Evolutionary conservation across 2,888 invertebrate species (phyloP), one percentile per base, ranked within the genome.

Genomic region (Allolobophora icterica): DNA sequence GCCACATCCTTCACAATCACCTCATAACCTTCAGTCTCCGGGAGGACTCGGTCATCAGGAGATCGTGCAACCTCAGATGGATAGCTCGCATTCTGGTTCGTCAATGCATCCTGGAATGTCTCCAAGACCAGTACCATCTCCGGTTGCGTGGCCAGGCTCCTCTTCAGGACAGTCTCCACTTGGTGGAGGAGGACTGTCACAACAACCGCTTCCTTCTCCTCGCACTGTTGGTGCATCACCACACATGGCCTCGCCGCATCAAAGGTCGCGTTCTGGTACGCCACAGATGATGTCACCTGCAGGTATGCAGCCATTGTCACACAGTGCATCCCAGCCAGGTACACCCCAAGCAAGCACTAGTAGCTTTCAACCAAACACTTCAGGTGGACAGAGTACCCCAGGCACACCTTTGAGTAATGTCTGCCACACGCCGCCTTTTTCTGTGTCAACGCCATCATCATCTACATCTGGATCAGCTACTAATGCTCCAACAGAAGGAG

Each of bases 1-100:
- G 19, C 93, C 94, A 19, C 93, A 93, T 89, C 94, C 94, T 40
- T 93, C 92, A 24, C 93, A 93, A 90, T 93, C 93, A 6, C 92
- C 92, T 89, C 91, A 92, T 33, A 92, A 92, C 38, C 92, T 92
- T 92, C 91, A 90, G 92, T 91, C 92, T 33, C 45, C 89, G 2
- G 42, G 34, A 21, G 87, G 87, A 87, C 87, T 35, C 0, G 35
- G 87, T 24, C 87, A 87, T 87, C 87, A 87, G n/a, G 87, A 87
- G 24, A 17, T 87, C 38, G 11, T 71, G 71, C 71, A 30, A 11
- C 24, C 87, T 87, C 87, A 34, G 6, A 87, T 24, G 17, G 87
- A 87, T 21, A 33, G 35, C 34, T 24, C 87, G 6, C 87, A 87
- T 87, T 35, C 87, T 34, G 87, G 33, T 87, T 24, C 35, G 13